A percentile compares a stretch with the other conserved stretches of the same genome.
Conservation (phyloP, 2,113 vertebrate genomes). For the Pomatorhinus ruficollis region DNA sequence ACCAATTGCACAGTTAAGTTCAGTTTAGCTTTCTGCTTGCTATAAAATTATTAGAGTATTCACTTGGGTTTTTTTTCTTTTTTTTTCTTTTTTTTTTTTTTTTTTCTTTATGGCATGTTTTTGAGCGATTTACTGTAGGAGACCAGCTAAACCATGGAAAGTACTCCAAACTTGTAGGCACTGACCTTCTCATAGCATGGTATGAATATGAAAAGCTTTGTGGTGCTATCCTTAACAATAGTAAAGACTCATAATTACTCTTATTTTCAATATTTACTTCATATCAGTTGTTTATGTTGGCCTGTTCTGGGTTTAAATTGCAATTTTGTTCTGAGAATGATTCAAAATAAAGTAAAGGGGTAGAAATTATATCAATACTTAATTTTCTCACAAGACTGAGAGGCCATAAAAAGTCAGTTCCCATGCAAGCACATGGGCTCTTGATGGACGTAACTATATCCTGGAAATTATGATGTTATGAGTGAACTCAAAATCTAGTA, state of each 20-base stretch:
- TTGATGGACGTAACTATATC: background rate
- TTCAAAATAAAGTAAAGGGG: background rate
- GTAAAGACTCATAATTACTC: background rate
- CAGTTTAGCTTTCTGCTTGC: background rate
- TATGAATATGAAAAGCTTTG: background rate
- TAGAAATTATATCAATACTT: background rate
- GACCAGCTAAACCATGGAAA: background rate
- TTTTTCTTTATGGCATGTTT: background rate
- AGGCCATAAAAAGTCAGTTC: background rate
- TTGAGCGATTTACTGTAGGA: background rate
- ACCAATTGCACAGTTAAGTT: background rate
- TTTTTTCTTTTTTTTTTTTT: background rate
- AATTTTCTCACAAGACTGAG: background rate
- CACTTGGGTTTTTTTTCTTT: background rate
- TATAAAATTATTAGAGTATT: background rate
- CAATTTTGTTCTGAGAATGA: background rate
- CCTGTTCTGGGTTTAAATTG: background rate
- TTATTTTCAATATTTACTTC: background rate
- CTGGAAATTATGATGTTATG: background rate
- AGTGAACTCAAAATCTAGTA: background rate
- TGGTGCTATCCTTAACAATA: background rate
- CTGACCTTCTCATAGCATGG: background rate
- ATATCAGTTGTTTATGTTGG: background rate
- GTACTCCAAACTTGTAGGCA: background rate
- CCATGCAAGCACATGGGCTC: background rate